These are phyloP conservation scores for Drosophila simulans DNA, from an alignment of 1,140 invertebrate genomes.

Conservation along the genomic window DNA sequence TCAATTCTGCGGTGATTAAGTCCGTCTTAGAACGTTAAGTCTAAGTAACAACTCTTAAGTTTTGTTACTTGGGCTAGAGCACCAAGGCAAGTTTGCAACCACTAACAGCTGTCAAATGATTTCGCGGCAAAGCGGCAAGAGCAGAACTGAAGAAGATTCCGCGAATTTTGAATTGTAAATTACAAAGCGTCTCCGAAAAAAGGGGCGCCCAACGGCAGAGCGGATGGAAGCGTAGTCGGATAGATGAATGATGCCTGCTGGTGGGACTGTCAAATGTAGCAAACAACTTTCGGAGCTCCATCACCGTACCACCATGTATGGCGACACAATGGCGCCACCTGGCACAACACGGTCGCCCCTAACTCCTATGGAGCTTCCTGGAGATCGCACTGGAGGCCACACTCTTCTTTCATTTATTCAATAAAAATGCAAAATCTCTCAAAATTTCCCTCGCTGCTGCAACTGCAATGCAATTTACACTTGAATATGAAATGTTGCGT, in stretches of 20 bases:
- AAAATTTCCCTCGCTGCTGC: constrained; percentile 50
- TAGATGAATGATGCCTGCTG: constrained; percentile 11
- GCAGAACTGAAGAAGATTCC: too few species aligned
- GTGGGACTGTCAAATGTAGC: constrained; percentile 52
- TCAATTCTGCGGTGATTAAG: too few species aligned
- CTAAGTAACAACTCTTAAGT: too few species aligned
- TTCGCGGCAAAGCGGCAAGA: too few species aligned
- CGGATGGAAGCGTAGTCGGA: constrained; percentile 11
- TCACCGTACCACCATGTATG: constrained; percentile 51
- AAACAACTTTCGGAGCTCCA: constrained; percentile 46
- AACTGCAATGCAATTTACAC: constrained; percentile 76
- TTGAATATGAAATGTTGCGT: constrained; percentile 70
- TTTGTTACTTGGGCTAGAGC: too few species aligned
- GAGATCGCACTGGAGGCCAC: neutral
- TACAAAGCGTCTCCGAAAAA: constrained; percentile 1
- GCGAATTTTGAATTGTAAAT: too few species aligned
- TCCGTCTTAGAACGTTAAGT: too few species aligned
- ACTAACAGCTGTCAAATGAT: too few species aligned
- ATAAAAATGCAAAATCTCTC: constrained; percentile 68
- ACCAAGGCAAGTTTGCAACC: too few species aligned
- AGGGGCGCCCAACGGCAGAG: constrained; percentile 20
- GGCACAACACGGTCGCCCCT: constrained; percentile 50
- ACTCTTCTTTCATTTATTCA: constrained; percentile 43
- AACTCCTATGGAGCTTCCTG: neutral
- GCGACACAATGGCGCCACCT: constrained; percentile 50